phyloP scores from a whole-genome alignment of 2,797 vertebrate species.

The Pangasius djambal region DNA sequence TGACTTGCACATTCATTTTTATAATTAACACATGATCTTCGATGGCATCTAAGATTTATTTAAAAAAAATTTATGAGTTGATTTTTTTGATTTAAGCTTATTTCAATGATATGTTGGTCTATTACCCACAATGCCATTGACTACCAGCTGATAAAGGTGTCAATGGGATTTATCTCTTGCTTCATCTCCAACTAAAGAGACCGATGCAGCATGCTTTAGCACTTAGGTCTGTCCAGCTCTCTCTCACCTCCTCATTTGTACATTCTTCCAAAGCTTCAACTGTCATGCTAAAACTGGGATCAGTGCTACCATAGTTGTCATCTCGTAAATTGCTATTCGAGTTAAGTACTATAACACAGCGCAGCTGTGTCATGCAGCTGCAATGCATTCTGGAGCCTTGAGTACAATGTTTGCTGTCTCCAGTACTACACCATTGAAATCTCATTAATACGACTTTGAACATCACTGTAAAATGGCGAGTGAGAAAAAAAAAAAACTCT shows the following conservation, averaged over 20 bases:
- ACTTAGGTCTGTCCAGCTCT: neutral
- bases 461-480: neutral
- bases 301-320: no score
- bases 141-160: neutral
- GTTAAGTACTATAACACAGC: neutral
- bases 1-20: neutral
- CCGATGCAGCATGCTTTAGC: neutral
- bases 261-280: neutral
- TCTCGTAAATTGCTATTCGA: no score
- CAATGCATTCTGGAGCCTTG: neutral
- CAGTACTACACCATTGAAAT: neutral
- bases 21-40: neutral
- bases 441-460: neutral
- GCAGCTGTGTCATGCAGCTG: neutral
- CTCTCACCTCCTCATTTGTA: neutral
- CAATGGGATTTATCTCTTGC: neutral
- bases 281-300: neutral
- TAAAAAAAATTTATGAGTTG: neutral
- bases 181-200: neutral
- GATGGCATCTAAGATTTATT: neutral
- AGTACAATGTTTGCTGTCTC: neutral
- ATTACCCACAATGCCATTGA: neutral
- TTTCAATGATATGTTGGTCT: neutral
- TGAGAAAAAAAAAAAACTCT: neutral
- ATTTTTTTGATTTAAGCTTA: neutral